These are phyloP conservation scores for Mythimna ferrago DNA, from an alignment of 2,888 invertebrate species.

Conservation along the genomic window DNA sequence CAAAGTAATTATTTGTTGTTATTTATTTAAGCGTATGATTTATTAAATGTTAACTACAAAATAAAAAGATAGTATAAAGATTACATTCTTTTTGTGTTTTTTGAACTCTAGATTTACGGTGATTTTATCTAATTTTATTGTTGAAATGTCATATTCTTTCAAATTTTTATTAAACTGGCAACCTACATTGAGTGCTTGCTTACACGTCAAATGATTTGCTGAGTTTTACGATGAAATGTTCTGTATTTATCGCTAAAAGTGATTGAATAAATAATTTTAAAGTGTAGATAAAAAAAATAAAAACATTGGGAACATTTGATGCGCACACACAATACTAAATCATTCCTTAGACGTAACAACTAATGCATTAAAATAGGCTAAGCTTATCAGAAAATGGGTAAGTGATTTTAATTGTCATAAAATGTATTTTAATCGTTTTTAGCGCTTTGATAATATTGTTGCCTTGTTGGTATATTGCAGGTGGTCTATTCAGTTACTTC, in stretches of 20 bases:
- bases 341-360: slow-evolving; percentile 79
- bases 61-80: too few relatives aligned
- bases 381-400: slow-evolving; percentile 86
- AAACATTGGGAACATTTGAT: slow-evolving; percentile 67
- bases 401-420: slow-evolving; percentile 71
- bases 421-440: slow-evolving; percentile 60
- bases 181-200: slow-evolving; percentile 72
- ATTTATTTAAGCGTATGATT: neutral
- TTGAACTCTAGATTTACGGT: neutral
- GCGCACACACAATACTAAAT: slow-evolving; percentile 67
- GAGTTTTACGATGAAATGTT: slow-evolving; percentile 77
- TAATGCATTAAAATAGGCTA: slow-evolving; percentile 84
- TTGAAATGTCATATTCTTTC: slow-evolving; percentile 33
- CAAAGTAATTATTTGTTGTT: slow-evolving; percentile 28
- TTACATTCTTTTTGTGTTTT: neutral
- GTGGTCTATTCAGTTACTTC: slow-evolving; percentile 99
- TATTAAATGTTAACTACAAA: neutral
- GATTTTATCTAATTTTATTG: neutral
- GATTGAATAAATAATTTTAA: slow-evolving; percentile 61
- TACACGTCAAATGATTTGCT: slow-evolving; percentile 82
- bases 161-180: slow-evolving; percentile 64
- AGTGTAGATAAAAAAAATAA: slow-evolving; percentile 66
- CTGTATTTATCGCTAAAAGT: slow-evolving; percentile 72
- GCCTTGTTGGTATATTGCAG: slow-evolving; percentile 88
- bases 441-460: slow-evolving; percentile 44